Conservation (phyloP, 2,113 vertebrate genomes). For the Gracilinanus agilis region DNA sequence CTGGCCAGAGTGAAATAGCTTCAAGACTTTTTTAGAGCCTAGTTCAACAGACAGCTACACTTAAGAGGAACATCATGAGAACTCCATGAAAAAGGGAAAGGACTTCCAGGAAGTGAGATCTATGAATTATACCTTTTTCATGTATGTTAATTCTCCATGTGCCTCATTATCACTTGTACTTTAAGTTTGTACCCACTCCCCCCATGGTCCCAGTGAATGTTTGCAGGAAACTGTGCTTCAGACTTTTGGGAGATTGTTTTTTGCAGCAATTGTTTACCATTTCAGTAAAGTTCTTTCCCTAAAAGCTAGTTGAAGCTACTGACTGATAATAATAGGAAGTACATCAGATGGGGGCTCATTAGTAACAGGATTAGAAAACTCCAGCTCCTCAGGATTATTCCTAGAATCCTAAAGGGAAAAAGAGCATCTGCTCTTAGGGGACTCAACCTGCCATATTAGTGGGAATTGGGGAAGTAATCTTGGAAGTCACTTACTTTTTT, state of each 20-base stretch:
- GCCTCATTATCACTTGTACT: neutral
- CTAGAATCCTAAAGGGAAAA: neutral
- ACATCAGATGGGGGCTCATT: neutral
- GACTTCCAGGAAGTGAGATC: neutral
- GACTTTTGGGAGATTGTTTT: neutral
- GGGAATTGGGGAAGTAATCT: neutral
- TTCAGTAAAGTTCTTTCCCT: neutral
- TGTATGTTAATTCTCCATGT: neutral
- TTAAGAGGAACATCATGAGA: too few species aligned
- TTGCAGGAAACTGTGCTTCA: neutral
- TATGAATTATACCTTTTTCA: neutral
- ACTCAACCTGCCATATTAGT: neutral
- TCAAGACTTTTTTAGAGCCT: too few species aligned
- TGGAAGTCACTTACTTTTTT: neutral
- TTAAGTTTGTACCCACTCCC: too few species aligned
- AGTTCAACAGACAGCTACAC: too few species aligned
- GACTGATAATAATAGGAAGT: neutral
- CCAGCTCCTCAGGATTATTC: neutral
- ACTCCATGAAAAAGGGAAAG: too few species aligned
- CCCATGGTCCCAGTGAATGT: neutral
- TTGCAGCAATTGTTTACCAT: neutral
- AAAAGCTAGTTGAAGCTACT: neutral
- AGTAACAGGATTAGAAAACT: neutral
- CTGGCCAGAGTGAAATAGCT: too few species aligned
- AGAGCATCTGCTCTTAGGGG: too few species aligned